Evolutionary conservation across 2,113 vertebrate species (phyloP), one percentile per base, ranked within the genome.

Genomic region (Phyllostomus hastatus): DNA sequence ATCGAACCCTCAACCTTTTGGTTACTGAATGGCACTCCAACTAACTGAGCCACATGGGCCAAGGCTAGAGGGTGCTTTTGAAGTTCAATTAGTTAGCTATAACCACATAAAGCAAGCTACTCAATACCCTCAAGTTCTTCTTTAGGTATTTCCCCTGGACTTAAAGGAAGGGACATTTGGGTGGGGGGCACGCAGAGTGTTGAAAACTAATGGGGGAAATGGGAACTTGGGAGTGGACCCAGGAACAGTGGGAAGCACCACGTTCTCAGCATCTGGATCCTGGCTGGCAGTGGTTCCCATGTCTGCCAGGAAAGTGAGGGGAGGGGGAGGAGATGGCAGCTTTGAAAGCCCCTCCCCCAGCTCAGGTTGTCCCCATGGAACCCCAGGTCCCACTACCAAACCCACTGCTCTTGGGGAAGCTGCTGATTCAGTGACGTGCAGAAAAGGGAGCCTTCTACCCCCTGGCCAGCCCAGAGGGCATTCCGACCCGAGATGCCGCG

Each of bases 341-440:
- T 54, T 1, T n/a, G 22, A 86, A 94, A 66, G 78, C 70, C 59
- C 64, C 24, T 19, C 81, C 73, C 67, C 35, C 19, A 35, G 57
- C 84, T 67, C 31, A 43, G 83, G 41, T 35, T 86, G 67, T 41
- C 48, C 28, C 14, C 61, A 38, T 72, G 48, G 67, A 70, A 31
- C 38, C 50, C 76, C 43, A 10, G 35, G 15, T 43, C 72, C 52
- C 61, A 43, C 69, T 94, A 64, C 43, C 35, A 69, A 83, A 57
- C 89, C 88, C 43, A 28, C 83, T 70, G 79, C 64, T 95, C 26
- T 5, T 19, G 52, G 66, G 46, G 93, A 95, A 54, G 67, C 80
- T 35, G 43, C 72, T 52, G 61, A 91, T 83, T 82, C 28, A 66
- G 43, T 46, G 72, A 52, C 66, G 76, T 7, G 19, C 28, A 14